phyloP scores from a whole-genome alignment of 2,797 vertebrate species.

The Huso huso region DNA sequence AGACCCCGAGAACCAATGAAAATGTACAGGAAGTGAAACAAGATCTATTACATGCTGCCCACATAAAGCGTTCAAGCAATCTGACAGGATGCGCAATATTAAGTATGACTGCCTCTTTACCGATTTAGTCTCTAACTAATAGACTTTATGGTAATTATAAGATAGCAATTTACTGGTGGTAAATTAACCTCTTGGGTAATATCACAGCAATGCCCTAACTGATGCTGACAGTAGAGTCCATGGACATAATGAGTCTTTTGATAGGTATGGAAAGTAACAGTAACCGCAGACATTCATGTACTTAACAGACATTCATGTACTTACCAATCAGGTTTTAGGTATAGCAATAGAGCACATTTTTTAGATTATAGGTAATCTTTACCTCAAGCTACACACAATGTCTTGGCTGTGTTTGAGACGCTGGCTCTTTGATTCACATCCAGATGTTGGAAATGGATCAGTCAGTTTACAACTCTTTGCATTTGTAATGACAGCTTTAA shows the following conservation, averaged over 20 bases:
- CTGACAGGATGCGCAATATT: conserved; percentile 10
- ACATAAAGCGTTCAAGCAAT: background rate
- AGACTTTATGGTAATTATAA: conserved; percentile 22
- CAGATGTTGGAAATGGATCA: too few relatives aligned
- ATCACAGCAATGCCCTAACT: conserved; percentile 17
- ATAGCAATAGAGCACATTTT: too few relatives aligned
- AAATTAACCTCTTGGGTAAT: conserved; percentile 21
- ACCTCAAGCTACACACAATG: too few relatives aligned
- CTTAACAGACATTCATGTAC: too few relatives aligned
- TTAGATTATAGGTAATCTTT: too few relatives aligned
- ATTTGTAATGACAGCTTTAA: too few relatives aligned
- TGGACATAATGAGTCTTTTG: conserved; percentile 13
- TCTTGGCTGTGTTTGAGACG: too few relatives aligned
- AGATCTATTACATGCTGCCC: background rate
- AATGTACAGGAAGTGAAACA: background rate
- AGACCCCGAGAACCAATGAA: background rate
- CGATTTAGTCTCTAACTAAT: conserved; percentile 14
- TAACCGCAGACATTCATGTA: too few relatives aligned
- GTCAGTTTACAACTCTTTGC: too few relatives aligned
- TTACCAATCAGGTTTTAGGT: too few relatives aligned
- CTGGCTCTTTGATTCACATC: too few relatives aligned
- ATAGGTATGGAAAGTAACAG: too few relatives aligned
- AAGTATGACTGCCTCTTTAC: conserved; percentile 12
- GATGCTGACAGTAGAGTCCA: conserved; percentile 20
- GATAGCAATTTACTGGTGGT: conserved; percentile 15